phyloP scores from a whole-genome alignment of 2,797 vertebrate genomes.

The Scomberomorus guttatus region DNA sequence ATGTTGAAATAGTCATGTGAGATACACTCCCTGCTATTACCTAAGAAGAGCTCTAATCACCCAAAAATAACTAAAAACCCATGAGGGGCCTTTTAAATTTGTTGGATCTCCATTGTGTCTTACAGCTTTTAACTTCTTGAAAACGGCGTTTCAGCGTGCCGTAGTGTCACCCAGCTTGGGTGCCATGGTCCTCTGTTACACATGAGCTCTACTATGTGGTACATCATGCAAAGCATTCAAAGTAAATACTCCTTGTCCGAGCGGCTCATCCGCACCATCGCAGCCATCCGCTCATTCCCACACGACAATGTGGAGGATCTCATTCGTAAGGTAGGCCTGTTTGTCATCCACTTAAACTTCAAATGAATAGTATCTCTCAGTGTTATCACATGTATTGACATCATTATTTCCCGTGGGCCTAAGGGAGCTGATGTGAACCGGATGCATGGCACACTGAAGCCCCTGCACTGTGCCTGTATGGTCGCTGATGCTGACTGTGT shows the following conservation, averaged over 20 bases:
- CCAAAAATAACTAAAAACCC: neutral
- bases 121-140: conserved; percentile 34
- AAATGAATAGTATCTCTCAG: neutral
- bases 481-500: conserved; percentile 96
- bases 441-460: conserved; percentile 96
- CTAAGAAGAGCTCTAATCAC: neutral
- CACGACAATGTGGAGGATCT: conserved; percentile 98
- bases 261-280: conserved; percentile 95
- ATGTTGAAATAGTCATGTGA: neutral
- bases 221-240: conserved; percentile 98
- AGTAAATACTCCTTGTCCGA: conserved; percentile 98
- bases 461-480: conserved; percentile 98
- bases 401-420: conserved; percentile 3
- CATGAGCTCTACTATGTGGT: conserved; percentile 97
- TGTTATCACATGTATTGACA: conserved; percentile 2
- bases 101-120: neutral
- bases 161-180: conserved; percentile 79
- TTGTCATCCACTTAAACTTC: neutral
- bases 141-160: conserved; percentile 62
- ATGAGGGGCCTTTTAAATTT: neutral
- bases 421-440: conserved; percentile 98
- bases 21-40: neutral
- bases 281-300: conserved; percentile 95
- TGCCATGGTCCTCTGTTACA: conserved; percentile 87
- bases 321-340: conserved; percentile 89